Evolutionary conservation across 1,140 invertebrate genomes (phyloP), one percentile per base, ranked within the genome.

Genomic region (Platyscapa corneri): DNA sequence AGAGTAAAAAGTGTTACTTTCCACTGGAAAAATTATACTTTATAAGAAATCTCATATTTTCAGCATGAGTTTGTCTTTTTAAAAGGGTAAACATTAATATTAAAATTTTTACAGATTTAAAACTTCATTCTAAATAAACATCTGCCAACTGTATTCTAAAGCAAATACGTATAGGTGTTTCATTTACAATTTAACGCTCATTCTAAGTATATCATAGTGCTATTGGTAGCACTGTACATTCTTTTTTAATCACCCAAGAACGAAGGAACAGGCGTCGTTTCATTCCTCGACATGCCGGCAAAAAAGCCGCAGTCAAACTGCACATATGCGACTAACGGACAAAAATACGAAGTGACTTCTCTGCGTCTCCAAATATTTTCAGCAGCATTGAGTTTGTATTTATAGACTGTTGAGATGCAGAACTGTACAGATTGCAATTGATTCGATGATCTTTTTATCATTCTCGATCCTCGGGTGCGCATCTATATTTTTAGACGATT

Each of bases 301-400:
- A 84, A 79, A 79, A 79, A 72, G 60, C 37, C 34, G 8, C 42
- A 32, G n/a, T 49, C 49, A 23, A 56, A 18, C 14, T n/a, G 60
- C 60, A 78, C 83, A 84, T 27, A 79, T 72, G 83, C 39, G 78
- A 32, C 37, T 6, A 72, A 39, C n/a, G 56, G 78, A 81, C 67
- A 37, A 81, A 85, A 85, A 85, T 81, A 85, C 65, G 34, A 81
- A 85, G 49, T 75, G 34, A 75, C 32, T 84, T 20, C 60, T 67
- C 75, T 72, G 60, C 74, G 74, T 39, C 53, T 65, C 37, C 30
- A 70, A 83, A 83, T 60, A 83, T 64, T 70, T 78, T 77, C 39
- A 75, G 32, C 53, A 30, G 20, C 82, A 46, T 53, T 34, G 18
- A 5, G 16, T 23, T 65, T 12, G 70, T 85, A 85, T 85, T 85